Conservation (phyloP, 2,797 vertebrate species). For the Cryptoprocta ferox region DNA sequence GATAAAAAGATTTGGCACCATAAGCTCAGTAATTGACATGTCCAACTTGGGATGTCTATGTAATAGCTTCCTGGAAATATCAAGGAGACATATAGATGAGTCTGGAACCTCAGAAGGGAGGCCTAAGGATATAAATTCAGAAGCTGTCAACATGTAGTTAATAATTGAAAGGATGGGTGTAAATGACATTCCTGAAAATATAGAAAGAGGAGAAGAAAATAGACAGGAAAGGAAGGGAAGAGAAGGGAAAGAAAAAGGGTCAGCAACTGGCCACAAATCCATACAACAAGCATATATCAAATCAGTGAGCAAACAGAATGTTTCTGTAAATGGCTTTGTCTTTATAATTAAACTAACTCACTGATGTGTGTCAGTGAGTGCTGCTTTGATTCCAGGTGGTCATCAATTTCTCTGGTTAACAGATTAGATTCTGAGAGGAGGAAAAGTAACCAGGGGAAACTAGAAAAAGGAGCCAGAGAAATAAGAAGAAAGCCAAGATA, state of each 20-base stretch:
- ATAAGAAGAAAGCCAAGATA: not conserved
- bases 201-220: not conserved
- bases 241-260: not conserved
- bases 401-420: not conserved
- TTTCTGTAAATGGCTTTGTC: not conserved
- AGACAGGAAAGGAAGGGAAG: not conserved
- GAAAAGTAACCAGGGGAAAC: not conserved
- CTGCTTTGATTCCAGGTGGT: not conserved
- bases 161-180: not conserved
- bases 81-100: not conserved
- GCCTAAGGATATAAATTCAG: slow-evolving; percentile 11
- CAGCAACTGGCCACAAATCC: not conserved
- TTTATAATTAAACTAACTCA: not conserved
- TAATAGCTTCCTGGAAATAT: slow-evolving; percentile 7
- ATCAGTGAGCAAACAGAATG: not conserved
- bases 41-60: not conserved
- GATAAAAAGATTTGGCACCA: not conserved
- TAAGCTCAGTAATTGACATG: not conserved
- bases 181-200: not conserved
- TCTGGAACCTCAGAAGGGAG: not conserved
- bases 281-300: not conserved
- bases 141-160: slow-evolving; percentile 23
- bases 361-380: not conserved
- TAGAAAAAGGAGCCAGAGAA: not conserved
- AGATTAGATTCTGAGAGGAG: not conserved